These are phyloP conservation scores for Sminthurinus signatus DNA, from an alignment of 1,140 invertebrate genomes.

Conservation along the genomic window DNA sequence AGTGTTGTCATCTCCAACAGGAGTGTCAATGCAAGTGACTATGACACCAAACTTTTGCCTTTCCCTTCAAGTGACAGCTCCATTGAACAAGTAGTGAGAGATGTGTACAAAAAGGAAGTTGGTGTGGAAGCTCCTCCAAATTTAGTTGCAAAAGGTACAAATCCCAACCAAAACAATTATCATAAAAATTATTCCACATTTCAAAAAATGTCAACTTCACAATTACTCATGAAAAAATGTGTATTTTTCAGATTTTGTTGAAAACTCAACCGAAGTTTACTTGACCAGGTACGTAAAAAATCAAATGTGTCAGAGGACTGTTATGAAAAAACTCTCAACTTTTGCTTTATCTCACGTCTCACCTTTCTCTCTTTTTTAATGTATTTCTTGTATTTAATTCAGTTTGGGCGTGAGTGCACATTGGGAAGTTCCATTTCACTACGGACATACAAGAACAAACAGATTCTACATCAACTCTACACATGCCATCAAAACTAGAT, in stretches of 20 bases:
- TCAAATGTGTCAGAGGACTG: no score
- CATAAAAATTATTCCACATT: no score
- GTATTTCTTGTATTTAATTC: no score
- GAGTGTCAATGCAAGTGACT: background rate
- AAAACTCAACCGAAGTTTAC: constrained; percentile 23
- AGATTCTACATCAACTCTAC: constrained; percentile 38
- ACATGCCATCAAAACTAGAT: constrained; percentile 33
- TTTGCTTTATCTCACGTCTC: no score
- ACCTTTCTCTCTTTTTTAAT: no score
- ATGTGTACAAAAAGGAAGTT: background rate
- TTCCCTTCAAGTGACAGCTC: background rate
- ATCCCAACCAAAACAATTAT: no score
- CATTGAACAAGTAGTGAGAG: background rate
- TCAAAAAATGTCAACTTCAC: no score
- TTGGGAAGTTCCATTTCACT: constrained; percentile 37
- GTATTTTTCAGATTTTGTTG: constrained; percentile 3
- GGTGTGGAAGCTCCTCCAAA: background rate
- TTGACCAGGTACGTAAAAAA: no score
- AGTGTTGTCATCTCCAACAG: constrained; percentile 16
- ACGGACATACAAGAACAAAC: constrained; percentile 18
- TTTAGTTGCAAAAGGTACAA: background rate
- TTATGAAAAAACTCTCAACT: no score
- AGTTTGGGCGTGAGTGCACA: constrained; percentile 17
- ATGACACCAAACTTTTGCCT: constrained; percentile 10
- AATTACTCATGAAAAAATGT: no score